phyloP scores from a whole-genome alignment of 2,113 vertebrate genomes.

The Alexandromys fortis region DNA sequence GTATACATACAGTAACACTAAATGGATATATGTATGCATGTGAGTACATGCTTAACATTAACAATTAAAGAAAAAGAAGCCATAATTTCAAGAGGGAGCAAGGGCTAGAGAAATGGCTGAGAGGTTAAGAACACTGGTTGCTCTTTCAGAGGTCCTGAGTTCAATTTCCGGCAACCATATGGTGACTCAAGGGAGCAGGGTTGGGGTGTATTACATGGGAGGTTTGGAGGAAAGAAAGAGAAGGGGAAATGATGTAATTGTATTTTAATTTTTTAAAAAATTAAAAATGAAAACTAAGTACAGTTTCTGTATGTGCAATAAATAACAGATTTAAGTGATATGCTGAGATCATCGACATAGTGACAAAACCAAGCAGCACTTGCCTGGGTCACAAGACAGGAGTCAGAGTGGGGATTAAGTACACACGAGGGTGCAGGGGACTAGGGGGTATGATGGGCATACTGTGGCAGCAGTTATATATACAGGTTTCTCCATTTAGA shows the following conservation, averaged over 20 bases:
- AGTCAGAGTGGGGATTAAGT: neutral
- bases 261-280: neutral
- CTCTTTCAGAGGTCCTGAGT: too few relatives aligned
- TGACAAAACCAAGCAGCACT: neutral
- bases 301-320: neutral
- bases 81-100: neutral
- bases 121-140: too few relatives aligned
- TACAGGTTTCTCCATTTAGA: neutral
- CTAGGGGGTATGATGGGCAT: neutral
- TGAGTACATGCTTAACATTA: neutral
- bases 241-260: neutral
- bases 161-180: too few relatives aligned
- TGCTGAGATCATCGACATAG: neutral
- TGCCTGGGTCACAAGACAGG: too few relatives aligned
- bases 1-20: too few relatives aligned
- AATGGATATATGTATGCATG: neutral
- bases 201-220: neutral
- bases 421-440: neutral
- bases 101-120: too few relatives aligned
- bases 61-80: neutral
- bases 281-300: neutral
- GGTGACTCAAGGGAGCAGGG: neutral
- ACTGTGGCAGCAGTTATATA: neutral
- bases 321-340: neutral
- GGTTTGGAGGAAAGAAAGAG: neutral